Base-by-base conservation (phyloP, 2,797 vertebrate species). In the Vespertilio murinus region DNA sequence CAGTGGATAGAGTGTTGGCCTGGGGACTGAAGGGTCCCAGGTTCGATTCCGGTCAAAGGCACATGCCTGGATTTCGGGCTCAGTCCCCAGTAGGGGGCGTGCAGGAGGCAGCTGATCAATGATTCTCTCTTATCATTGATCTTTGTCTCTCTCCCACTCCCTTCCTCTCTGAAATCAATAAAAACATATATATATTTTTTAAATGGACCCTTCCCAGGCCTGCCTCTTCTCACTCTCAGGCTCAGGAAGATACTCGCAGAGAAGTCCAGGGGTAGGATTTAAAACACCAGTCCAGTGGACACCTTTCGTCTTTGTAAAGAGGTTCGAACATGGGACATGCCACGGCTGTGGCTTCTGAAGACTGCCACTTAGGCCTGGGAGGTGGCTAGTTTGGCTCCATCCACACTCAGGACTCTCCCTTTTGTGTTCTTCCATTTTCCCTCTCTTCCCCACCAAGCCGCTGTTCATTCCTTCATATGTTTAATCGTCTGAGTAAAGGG, bases 401-500 rank as follows among this genome's bases (percentile, higher is more conserved):
- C 25, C n/a, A 69, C 42, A 84, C 6, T 30, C 42, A 79, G 49
- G 30, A 79, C 65, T 78, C 22, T 52, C 18, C 56, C 74, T 80
- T 45, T 61, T 59, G 45, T 54, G 42, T 65, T 65, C n/a, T 69
- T 64, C 42, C 18, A 73, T n/a, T 87, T 83, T 70, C 59, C n/a
- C 20, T 9, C 25, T 61, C 67, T 10, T 42, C 33, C 40, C 17
- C 22, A 92, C 49, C 47, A 89, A 89, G 74, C 25, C 45, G 61
- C 6, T 71, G 7, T 71, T 93, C 30, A 78, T 64, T 69, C 33
- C 69, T 84, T 75, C 77, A 49, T 42, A 75, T 70, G 74, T 88
- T 73, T 89, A 83, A 92, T 64, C 56, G 69, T 95, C 88, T 69
- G 16, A 79, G 90, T 54, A 47, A 87, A 83, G 35, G 20, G 7